phyloP scores from a whole-genome alignment of 2,888 invertebrate species.

The Tortricodes alternella region DNA sequence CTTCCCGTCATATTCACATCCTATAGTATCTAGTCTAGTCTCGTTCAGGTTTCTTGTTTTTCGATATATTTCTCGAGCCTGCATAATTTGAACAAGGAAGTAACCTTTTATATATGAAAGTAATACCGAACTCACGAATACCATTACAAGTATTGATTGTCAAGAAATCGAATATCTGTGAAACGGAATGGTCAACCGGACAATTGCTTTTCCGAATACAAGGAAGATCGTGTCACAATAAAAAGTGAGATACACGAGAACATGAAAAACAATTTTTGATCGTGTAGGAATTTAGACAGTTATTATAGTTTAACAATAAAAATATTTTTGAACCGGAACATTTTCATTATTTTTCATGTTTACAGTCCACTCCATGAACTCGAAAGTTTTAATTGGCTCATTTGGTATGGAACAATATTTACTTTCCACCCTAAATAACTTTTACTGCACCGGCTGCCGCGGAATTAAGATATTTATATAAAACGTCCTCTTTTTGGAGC shows the following conservation, averaged over 20 bases:
- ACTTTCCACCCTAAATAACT: not conserved
- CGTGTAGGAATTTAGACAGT: too few relatives aligned
- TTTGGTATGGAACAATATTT: constrained; percentile 1
- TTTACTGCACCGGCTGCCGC: not conserved
- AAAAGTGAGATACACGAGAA: constrained; percentile 5
- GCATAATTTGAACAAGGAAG: not conserved
- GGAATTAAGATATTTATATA: constrained; percentile 7
- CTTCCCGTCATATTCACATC: not conserved
- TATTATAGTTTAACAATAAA: too few relatives aligned
- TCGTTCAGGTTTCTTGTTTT: not conserved
- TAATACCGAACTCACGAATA: constrained; percentile 39
- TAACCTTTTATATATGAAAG: constrained; percentile 37
- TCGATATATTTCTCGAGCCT: too few relatives aligned
- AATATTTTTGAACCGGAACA: too few relatives aligned
- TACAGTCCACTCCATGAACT: too few relatives aligned
- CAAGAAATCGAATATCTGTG: constrained; percentile 21
- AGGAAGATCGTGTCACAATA: constrained; percentile 7
- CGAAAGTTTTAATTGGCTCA: not conserved
- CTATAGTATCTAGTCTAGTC: not conserved
- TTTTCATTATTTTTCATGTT: too few relatives aligned
- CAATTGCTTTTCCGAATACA: constrained; percentile 6
- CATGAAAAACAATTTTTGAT: not conserved
- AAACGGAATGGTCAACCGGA: constrained; percentile 2
- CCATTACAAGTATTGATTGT: constrained; percentile 35
- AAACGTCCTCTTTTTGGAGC: constrained; percentile 7